Evolutionary conservation across 1,140 invertebrate species (phyloP), one percentile per base, ranked within the genome.

Genomic region (Wiebesia pumilae): DNA sequence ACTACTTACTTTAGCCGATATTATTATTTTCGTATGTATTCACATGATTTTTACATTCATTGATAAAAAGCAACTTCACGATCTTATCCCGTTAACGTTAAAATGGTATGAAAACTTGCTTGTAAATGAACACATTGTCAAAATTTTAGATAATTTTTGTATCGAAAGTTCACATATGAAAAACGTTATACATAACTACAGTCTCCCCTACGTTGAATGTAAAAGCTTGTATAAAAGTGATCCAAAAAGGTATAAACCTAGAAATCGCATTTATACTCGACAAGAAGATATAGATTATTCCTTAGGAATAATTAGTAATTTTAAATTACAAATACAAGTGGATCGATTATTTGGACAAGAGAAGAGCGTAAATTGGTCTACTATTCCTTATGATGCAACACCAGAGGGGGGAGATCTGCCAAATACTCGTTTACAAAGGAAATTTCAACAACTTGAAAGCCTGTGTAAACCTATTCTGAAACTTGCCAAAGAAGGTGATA

Each of bases 401-500:
- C 97, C 97, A 33, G 94, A 94, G 88, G 96, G 96, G 89, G 97
- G 97, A 0, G 95, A 97, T 47, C 93, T 99, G 78, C 98, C 98
- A 21, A 92, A 94, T 88, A 94, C 95, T 30, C 95, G 98, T 75
- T 93, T 96, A 7, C 91, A 95, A 40, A 95, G 97, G 85, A 99
- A 99, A 94, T 96, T 96, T 75, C 95, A 98, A 88, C 98, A 99
- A 91, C 91, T 99, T 40, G 96, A 98, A 93, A 99, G 97, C 91
- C 93, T 99, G 87, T 96, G 96, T n/a, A 96, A 96, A 90, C 96
- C 97, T 35, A 96, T 98, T 0, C 90, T 97, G 2, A 95, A 95
- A 75, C 92, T 98, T 73, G 96, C 95, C 0, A 94, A 94, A 83
- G 89, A 90, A 0, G 91, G 90, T 3, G 87, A 93, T 47, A 90